Base-by-base conservation (phyloP, 2,113 vertebrate genomes). In the Takifugu flavidus region DNA sequence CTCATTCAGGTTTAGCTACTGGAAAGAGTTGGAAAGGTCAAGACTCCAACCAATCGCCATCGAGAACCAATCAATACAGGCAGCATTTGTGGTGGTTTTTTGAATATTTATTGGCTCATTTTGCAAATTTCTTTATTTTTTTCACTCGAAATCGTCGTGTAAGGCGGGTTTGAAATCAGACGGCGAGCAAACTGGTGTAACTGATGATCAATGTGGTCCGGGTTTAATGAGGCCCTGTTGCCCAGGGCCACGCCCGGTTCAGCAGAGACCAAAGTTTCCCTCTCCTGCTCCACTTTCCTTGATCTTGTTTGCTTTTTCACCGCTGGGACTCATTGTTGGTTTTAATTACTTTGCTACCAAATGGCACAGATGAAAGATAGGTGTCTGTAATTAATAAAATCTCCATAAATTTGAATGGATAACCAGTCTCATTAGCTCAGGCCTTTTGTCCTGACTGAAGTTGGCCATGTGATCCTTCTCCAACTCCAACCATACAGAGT, bases 301-400 rank as follows among this genome's bases (percentile, higher is more conserved):
- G 93, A 98, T 98, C 93, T 93, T 89, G 91, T 93, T 89, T 92
- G 90, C 89, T 86, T 91, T 70, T 83, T 74, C 80, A 89, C 86
- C 89, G 89, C 90, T 15, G 89, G 91, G 93, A 93, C 92, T 92
- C 94, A 95, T 96, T 95, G 94, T 95, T 94, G 94, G 91, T 94
- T 96, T 94, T 97, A 98, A 99, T 98, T 98, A 95, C 93, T 92
- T 93, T 91, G 92, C 94, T 91, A 93, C 92, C 92, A 94, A 97
- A 97, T 93, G 93, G 92, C 91, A 91, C 90, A 92, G 92, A 96
- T 95, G 94, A 98, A 95, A 95, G 94, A 98, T 97, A 96, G 95
- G 95, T 96, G 94, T 95, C 92, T 92, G 93, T 94, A 96, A 97
- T 98, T 98, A 99, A 97, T 99, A 94, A 93, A 90, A 97, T 99